These are phyloP conservation scores for Pangasianodon hypophthalmus DNA, from an alignment of 2,113 vertebrate species.

Conservation along the genomic window DNA sequence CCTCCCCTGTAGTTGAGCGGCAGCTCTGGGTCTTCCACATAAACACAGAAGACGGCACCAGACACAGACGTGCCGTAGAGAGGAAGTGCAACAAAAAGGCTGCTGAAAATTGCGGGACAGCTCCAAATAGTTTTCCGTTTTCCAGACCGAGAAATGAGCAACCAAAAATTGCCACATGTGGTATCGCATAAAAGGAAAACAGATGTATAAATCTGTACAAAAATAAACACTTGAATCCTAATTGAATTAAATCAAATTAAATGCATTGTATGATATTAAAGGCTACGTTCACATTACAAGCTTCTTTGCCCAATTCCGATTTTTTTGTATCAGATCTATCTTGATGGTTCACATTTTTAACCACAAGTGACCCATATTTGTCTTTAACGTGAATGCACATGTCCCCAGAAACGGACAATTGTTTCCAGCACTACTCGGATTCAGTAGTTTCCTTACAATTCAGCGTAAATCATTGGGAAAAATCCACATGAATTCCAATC, in stretches of 20 bases:
- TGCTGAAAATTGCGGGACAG: constrained; percentile 43
- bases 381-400: background rate
- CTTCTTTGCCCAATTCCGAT: background rate
- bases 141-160: constrained; percentile 22
- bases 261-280: background rate
- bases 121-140: constrained; percentile 49
- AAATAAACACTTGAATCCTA: constrained; percentile 23
- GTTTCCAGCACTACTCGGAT: background rate
- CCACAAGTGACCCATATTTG: background rate
- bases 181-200: constrained; percentile 14
- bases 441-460: background rate
- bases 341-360: background rate
- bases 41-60: constrained; percentile 40
- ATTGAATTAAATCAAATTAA: background rate
- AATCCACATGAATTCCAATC: background rate
- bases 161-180: constrained; percentile 33
- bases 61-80: constrained; percentile 19
- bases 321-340: background rate
- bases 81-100: constrained; percentile 32
- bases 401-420: background rate
- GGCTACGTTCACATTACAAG: constrained; percentile 13
- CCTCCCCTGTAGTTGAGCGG: constrained; percentile 46
- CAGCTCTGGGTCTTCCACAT: constrained; percentile 55
- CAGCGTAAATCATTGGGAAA: background rate
- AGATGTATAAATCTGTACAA: constrained; percentile 60